phyloP scores from a whole-genome alignment of 2,797 vertebrate genomes.

The Labroides dimidiatus region DNA sequence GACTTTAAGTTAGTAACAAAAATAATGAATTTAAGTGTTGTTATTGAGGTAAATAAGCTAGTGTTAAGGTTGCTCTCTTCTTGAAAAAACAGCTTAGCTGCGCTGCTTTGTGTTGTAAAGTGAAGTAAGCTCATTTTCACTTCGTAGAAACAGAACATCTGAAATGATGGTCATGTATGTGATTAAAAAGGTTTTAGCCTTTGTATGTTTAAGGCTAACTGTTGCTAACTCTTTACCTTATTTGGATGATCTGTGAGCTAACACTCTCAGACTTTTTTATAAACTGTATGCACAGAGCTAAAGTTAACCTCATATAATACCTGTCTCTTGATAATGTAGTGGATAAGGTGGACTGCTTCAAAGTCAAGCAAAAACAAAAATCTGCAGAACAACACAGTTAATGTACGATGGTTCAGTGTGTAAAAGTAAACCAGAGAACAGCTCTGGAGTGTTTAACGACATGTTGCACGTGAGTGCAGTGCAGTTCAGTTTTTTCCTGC shows the following conservation, averaged over 20 bases:
- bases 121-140: no score
- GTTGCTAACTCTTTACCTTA: not conserved
- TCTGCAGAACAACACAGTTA: not conserved
- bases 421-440: not conserved
- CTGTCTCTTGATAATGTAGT: not conserved
- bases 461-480: conserved; percentile 5
- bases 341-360: no score
- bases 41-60: no score
- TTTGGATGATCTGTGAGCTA: not conserved
- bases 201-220: not conserved
- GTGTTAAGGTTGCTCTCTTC: no score
- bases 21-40: no score
- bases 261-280: not conserved
- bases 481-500: conserved; percentile 28
- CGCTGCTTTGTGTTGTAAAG: not conserved
- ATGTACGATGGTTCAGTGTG: not conserved
- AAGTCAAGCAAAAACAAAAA: not conserved
- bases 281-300: not conserved
- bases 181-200: no score
- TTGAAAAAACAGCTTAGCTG: no score
- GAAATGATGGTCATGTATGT: no score
- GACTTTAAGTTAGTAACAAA: no score
- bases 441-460: not conserved
- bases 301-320: not conserved
- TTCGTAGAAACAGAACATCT: no score